Evolutionary conservation across 2,113 vertebrate genomes (phyloP), one percentile per base, ranked within the genome.

Genomic region (Epinephelus fuscoguttatus): DNA sequence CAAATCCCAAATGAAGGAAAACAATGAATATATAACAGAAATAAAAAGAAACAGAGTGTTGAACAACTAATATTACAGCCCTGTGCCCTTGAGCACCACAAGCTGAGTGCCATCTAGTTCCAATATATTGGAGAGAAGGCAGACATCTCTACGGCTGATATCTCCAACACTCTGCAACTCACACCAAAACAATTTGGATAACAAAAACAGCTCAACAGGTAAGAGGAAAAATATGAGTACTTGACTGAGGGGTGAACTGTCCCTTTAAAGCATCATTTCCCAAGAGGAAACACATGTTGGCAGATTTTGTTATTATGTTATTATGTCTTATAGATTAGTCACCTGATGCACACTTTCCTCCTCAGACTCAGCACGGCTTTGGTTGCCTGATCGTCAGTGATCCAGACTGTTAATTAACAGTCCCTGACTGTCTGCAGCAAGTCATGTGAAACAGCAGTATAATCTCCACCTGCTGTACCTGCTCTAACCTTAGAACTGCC

Each of bases 401-500:
- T 27, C 23, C 17, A 45, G 30, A 13, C 14, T 60, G 8, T 50
- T 55, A 57, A 75, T 66, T 8, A 79, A 56, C 66, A 64, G 70
- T 42, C 40, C 13, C 25, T 12, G 42, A 45, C 42, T 45, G 7
- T 9, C 42, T 49, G 42, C 45, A 59, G 64, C 15, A n/a, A 5
- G 50, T 61, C 23, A 61, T 30, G 55, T 30, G 49, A n/a, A 67
- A 52, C 70, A 70, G 69, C 59, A 17, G 25, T 49, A 14, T 56
- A 18, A n/a, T 30, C 45, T 61, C 14, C 55, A 52, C 42, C 45
- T 45, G 42, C 42, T 45, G 42, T 12, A 45, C 42, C 42, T 50
- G 62, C 52, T 80, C n/a, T 42, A 68, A 17, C 63, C 56, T 49
- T 30, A 10, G 7, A 56, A 27, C 63, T 63, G 73, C 60, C 72